Evolutionary conservation across 2,113 vertebrate species (phyloP).

Genomic region (Chauna torquata): DNA sequence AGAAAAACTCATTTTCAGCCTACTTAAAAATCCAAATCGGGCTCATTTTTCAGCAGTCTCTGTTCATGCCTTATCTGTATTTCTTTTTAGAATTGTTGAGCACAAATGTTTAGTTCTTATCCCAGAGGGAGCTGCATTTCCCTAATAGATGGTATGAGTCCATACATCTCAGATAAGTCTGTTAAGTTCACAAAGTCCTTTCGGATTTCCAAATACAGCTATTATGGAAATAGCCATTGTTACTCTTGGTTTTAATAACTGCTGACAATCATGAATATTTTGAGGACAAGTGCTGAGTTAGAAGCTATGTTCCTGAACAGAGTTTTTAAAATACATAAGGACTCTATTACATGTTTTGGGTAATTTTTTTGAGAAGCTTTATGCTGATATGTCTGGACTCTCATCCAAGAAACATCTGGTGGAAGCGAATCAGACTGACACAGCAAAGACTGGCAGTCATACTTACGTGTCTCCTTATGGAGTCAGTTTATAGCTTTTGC

Average conservation of each 20-base stretch:
- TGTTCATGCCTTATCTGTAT: not conserved
- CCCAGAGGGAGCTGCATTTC: not conserved
- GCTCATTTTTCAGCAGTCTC: not conserved
- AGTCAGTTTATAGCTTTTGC: not conserved
- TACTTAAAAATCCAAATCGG: not conserved
- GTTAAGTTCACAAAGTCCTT: not conserved
- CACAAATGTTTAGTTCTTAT: not conserved
- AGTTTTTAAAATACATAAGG: not conserved
- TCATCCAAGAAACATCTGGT: not conserved
- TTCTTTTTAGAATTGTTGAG: not conserved
- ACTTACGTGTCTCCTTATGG: not conserved
- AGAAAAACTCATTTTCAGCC: not conserved
- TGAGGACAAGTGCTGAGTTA: not conserved
- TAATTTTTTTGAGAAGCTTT: not conserved
- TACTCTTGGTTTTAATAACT: slow-evolving; percentile 32
- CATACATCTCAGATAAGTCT: not conserved
- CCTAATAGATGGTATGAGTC: not conserved
- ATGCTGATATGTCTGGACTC: not conserved
- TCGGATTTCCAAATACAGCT: slow-evolving; percentile 36
- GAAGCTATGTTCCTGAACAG: slow-evolving; percentile 38
- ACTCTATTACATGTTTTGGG: not conserved
- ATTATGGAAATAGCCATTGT: slow-evolving; percentile 26
- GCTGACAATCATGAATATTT: slow-evolving; percentile 26
- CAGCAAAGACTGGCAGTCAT: not conserved
- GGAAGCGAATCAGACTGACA: not conserved